Conservation (phyloP, 2,888 invertebrate genomes). For the Synergus umbraculus region DNA sequence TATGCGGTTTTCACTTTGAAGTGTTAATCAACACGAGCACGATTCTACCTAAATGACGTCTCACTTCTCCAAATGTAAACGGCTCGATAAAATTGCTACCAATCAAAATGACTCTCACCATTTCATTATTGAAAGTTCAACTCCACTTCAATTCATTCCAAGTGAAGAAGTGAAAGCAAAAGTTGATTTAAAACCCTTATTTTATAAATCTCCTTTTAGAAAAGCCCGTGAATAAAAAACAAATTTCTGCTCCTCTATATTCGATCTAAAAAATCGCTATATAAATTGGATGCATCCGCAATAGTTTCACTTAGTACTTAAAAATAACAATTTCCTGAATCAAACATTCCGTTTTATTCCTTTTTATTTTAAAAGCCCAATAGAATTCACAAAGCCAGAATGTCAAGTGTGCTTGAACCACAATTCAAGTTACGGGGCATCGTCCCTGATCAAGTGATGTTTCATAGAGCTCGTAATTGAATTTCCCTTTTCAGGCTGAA, state of each 20-base stretch:
- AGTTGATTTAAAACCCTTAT: too few relatives aligned
- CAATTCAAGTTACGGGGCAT: constrained; percentile 38
- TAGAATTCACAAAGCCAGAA: constrained; percentile 25
- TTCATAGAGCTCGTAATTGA: constrained; percentile 40
- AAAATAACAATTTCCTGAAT: not conserved
- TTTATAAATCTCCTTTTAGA: too few relatives aligned
- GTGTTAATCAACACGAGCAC: constrained; percentile 66
- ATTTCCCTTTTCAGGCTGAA: constrained; percentile 37
- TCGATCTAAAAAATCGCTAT: too few relatives aligned
- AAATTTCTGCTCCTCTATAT: too few relatives aligned
- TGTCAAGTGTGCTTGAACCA: constrained; percentile 36
- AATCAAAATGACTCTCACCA: constrained; percentile 9
- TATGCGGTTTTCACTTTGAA: constrained; percentile 69
- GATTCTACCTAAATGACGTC: constrained; percentile 60
- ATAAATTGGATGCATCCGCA: too few relatives aligned
- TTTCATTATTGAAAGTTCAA: not conserved
- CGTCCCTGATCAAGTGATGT: constrained; percentile 36
- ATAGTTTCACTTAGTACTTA: not conserved
- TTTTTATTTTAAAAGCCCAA: not conserved
- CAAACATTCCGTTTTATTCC: not conserved
- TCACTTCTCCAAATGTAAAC: constrained; percentile 64
- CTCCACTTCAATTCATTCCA: not conserved
- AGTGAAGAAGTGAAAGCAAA: too few relatives aligned
- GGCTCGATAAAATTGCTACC: constrained; percentile 19
- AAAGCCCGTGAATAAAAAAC: not conserved